Conservation (phyloP, 1,140 invertebrate species). For the Adoxophyes honmai region DNA sequence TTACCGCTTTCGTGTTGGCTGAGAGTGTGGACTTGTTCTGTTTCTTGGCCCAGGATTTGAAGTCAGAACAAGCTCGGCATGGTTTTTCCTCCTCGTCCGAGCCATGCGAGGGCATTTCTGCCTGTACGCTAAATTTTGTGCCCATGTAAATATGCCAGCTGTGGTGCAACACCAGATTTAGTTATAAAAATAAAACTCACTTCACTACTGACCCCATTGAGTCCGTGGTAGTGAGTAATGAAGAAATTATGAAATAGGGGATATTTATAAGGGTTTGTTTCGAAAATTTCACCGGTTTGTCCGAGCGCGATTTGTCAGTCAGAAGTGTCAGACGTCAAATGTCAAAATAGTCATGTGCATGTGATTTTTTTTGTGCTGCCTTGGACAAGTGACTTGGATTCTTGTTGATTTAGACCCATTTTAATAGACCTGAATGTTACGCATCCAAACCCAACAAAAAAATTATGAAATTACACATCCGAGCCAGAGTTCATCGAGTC, state of each 20-base stretch:
- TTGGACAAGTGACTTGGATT: no score
- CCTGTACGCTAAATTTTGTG: neutral
- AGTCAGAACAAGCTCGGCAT: conserved; percentile 85
- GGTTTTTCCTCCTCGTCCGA: conserved; percentile 66
- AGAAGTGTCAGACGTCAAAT: neutral
- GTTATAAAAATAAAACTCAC: neutral
- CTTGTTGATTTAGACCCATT: neutral
- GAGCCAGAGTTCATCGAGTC: no score
- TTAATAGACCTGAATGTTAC: no score
- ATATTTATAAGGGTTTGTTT: neutral
- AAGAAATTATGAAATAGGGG: neutral
- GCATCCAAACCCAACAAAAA: no score
- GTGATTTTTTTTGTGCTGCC: neutral
- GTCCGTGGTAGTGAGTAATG: neutral
- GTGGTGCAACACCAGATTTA: conserved; percentile 9
- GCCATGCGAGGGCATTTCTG: conserved; percentile 44
- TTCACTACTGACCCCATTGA: neutral
- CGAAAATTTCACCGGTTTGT: neutral
- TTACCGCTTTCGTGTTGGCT: conserved; percentile 47
- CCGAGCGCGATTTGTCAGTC: neutral
- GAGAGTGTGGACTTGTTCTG: conserved; percentile 69
- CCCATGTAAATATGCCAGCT: neutral
- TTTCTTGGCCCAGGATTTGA: conserved; percentile 84
- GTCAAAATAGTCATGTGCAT: conserved; percentile 13
- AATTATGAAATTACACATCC: no score